Evolutionary conservation across 2,888 invertebrate genomes (phyloP), one percentile per base, ranked within the genome.

Genomic region (Brachyptera putata): DNA sequence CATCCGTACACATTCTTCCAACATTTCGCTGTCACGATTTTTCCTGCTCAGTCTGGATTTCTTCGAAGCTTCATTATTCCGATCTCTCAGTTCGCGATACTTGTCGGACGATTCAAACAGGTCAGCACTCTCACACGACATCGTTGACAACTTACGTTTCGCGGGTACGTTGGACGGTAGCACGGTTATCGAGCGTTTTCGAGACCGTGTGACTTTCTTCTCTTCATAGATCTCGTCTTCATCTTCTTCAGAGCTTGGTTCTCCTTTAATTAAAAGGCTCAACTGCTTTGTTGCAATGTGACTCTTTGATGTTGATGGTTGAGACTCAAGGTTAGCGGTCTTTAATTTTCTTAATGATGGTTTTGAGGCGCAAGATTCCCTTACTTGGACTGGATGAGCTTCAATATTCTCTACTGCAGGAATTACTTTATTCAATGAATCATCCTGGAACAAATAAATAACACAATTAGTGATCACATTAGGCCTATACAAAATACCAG

Each of bases 41-140:
- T 87, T 88, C 66, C 87, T 80, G 69, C 87, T 88, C 76, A 84
- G 81, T 65, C 89, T 77, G 1, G 88, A 88, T 67, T 84, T 81
- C 67, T 88, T 79, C 41, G 89, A 89, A 43, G 89, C 88, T 74
- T 87, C 87, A 71, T 89, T 89, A 73, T 89, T 89, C 71, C 86
- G 87, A 70, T 86, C 85, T 59, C 89, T 76, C 64, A 86, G 77
- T 69, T 87, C 85, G 56, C 86, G 77, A 71, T 89, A 88, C 65
- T 79, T 34, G 34, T 53, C 53, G 3, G 53, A 53, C 14, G 36
- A 13, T 21, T 18, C 36, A 11, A 30, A 30, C 3, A 22, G 18
- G 1, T 18, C 9, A 5, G 30, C 36, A 14, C 13, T 9, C 34
- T 22, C 34, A 22, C 36, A 53, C 18, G 53, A 53, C 16, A 34